A percentile compares a stretch with the other conserved stretches of the same genome.
These are phyloP conservation scores for Piscicola geometra DNA, from an alignment of 2,888 invertebrate genomes.

Conservation along the genomic window DNA sequence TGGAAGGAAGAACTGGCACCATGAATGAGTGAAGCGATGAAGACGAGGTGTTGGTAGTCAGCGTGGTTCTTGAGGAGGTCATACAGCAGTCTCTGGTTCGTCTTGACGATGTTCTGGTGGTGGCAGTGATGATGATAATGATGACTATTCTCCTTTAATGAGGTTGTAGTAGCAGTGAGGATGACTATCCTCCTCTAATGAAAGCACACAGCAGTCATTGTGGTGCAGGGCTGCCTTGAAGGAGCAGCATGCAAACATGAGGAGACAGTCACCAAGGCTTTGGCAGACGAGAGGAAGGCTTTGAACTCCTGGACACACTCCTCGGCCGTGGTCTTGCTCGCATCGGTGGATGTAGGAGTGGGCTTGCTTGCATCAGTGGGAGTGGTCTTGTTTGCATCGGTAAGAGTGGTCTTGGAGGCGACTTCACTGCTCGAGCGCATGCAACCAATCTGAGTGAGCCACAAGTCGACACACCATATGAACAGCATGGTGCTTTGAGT, in stretches of 20 bases:
- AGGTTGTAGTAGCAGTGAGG: not conserved
- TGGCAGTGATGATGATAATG: not conserved
- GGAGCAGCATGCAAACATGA: no score
- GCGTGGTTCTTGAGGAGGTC: slow-evolving; percentile 89
- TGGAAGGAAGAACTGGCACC: slow-evolving; percentile 40
- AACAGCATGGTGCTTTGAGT: slow-evolving; percentile 87
- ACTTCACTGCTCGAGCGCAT: slow-evolving; percentile 55
- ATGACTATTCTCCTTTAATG: not conserved
- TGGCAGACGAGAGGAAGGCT: not conserved
- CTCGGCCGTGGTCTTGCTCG: not conserved
- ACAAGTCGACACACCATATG: slow-evolving; percentile 89
- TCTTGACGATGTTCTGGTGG: not conserved
- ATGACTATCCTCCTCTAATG: no score
- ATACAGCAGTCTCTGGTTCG: slow-evolving; percentile 76
- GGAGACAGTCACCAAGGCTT: not conserved
- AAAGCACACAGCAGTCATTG: no score
- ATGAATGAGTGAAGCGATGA: slow-evolving; percentile 78
- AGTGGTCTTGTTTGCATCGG: not conserved
- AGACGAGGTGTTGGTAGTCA: slow-evolving; percentile 81
- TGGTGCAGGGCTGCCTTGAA: no score
- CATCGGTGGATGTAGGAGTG: no score
- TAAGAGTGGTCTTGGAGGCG: not conserved
- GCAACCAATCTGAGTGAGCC: slow-evolving; percentile 78
- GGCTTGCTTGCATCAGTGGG: no score
- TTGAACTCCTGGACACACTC: not conserved